Conservation (phyloP, 2,888 invertebrate species). For the Marasmarcha lunaedactyla region DNA sequence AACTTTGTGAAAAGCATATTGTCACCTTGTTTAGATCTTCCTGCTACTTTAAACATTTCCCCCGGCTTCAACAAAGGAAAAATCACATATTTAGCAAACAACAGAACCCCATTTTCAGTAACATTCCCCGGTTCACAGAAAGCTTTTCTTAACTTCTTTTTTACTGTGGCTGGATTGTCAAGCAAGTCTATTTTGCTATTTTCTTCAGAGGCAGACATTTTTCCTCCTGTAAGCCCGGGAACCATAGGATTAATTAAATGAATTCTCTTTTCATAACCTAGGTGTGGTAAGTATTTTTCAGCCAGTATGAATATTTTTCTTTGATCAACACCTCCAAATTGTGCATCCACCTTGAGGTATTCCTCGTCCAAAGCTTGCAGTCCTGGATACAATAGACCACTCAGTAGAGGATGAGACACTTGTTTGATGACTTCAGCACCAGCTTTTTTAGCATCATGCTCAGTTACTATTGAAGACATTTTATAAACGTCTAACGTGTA, state of each 20-base stretch:
- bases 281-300: conserved; percentile 95
- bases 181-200: conserved; percentile 98
- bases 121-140: conserved; percentile 96
- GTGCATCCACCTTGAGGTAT: conserved; percentile 99
- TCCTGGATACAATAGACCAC: conserved; percentile 95
- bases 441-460: conserved; percentile 98
- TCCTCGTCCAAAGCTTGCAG: conserved; percentile 97
- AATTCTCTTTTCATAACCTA: conserved; percentile 94
- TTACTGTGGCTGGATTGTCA: conserved; percentile 89
- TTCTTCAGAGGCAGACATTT: conserved; percentile 99
- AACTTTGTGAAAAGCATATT: conserved; percentile 77
- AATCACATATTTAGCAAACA: conserved; percentile 95
- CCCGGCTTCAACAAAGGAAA: conserved; percentile 81
- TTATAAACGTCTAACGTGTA: conserved; percentile 96
- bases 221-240: conserved; percentile 91
- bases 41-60: conserved; percentile 77
- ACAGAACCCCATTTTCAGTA: conserved; percentile 92
- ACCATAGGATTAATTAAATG: conserved; percentile 99
- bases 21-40: conserved; percentile 84
- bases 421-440: conserved; percentile 99
- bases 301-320: conserved; percentile 98
- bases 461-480: conserved; percentile 90
- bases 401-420: conserved; percentile 93
- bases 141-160: conserved; percentile 94
- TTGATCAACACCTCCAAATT: conserved; percentile 99